Evolutionary conservation across 2,888 invertebrate genomes (phyloP).

Genomic region (Chaetogeoica ovagalla): DNA sequence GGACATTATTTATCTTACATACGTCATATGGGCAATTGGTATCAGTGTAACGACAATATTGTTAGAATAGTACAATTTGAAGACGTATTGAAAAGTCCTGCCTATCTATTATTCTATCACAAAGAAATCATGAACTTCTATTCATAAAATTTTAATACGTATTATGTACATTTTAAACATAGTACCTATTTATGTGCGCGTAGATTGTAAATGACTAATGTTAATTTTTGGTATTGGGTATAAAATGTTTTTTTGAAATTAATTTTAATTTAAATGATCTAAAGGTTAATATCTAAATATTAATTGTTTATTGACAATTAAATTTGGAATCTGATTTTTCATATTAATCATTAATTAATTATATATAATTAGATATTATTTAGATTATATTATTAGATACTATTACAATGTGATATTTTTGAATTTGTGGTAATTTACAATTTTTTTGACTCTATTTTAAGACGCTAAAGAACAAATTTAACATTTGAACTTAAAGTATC

Average conservation of each 20-base stretch:
- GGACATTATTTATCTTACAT: slow-evolving; percentile 97
- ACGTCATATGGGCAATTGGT: slow-evolving; percentile 89
- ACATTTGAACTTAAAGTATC: background rate
- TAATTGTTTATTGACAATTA: no score
- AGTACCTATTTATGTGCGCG: background rate
- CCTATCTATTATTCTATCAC: slow-evolving; percentile 96
- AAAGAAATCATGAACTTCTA: slow-evolving; percentile 84
- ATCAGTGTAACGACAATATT: slow-evolving; percentile 94
- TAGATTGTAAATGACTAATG: background rate
- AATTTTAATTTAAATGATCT: no score
- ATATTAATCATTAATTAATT: no score
- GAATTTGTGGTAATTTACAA: no score
- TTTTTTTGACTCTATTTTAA: no score
- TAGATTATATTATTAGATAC: no score
- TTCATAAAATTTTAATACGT: background rate
- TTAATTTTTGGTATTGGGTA: background rate
- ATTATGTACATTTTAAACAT: background rate
- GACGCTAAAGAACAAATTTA: background rate
- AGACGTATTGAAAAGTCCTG: slow-evolving; percentile 94
- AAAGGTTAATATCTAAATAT: no score
- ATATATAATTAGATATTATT: no score
- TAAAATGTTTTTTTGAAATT: background rate
- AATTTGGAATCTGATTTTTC: no score
- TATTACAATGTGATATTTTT: no score
- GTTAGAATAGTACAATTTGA: slow-evolving; percentile 85